Conservation (phyloP, 2,888 invertebrate genomes). For the Trachelus tabidus region DNA sequence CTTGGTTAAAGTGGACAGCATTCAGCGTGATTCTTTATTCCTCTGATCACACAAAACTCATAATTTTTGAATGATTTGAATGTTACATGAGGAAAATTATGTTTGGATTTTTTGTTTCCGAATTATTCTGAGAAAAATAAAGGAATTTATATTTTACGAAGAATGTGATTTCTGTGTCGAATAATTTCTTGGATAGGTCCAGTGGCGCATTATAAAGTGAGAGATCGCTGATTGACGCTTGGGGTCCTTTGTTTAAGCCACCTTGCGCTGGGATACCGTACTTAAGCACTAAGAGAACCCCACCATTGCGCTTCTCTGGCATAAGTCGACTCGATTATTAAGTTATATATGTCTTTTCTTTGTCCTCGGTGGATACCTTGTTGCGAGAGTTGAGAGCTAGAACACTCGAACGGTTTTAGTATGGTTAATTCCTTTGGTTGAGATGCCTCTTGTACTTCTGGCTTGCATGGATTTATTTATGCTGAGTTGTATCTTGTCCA, state of each 20-base stretch:
- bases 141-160: not conserved
- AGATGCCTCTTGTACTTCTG: not conserved
- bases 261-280: slow-evolving; percentile 37
- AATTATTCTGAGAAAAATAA: not conserved
- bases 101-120: not conserved
- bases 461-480: not conserved
- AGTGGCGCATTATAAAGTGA: not conserved
- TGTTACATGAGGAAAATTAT: not conserved
- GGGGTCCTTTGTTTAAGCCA: slow-evolving; percentile 31
- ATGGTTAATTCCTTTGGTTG: not conserved
- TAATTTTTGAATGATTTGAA: not conserved
- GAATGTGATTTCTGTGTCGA: not conserved
- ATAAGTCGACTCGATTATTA: not conserved
- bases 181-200: not conserved
- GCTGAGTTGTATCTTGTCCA: not conserved
- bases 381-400: not conserved
- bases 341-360: not conserved
- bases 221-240: not conserved
- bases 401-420: not conserved
- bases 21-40: not conserved
- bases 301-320: not conserved
- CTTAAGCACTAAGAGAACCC: slow-evolving; percentile 7
- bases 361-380: not conserved
- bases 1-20: not conserved
- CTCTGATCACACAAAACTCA: not conserved